Conservation (phyloP, 2,797 vertebrate species). For the Echiichthys vipera region DNA sequence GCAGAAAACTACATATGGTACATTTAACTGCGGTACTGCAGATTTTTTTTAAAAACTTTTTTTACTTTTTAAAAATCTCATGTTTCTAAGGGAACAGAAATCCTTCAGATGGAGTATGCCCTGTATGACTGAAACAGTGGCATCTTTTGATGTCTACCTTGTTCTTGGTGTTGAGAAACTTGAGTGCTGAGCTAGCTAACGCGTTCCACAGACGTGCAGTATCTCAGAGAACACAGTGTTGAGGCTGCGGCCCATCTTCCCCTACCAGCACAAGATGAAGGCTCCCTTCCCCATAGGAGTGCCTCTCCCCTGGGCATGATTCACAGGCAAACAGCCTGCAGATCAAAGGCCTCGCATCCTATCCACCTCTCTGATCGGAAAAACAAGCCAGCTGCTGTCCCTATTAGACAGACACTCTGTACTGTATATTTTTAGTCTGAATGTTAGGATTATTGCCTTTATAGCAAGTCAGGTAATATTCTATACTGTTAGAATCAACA, state of each 20-base stretch:
- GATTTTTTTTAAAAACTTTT: too few relatives aligned
- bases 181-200: constrained; percentile 1
- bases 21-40: too few relatives aligned
- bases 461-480: not conserved
- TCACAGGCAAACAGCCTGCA: constrained; percentile 61
- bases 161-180: constrained; percentile 14
- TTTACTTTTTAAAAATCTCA: too few relatives aligned
- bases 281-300: constrained; percentile 42
- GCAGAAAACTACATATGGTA: too few relatives aligned
- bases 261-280: constrained; percentile 67
- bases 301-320: constrained; percentile 56
- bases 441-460: not conserved
- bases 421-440: not conserved
- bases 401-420: constrained; percentile 2
- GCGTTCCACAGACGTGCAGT: constrained; percentile 12
- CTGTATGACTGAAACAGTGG: not conserved
- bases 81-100: constrained; percentile 3
- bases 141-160: constrained; percentile 13
- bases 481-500: constrained; percentile 1
- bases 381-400: constrained; percentile 56
- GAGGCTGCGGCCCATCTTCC: constrained; percentile 33
- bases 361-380: constrained; percentile 44
- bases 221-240: constrained; percentile 30
- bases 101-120: not conserved
- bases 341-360: constrained; percentile 61